These are phyloP conservation scores for Corythoichthys intestinalis DNA, from an alignment of 2,113 vertebrate species.

Conservation along the genomic window DNA sequence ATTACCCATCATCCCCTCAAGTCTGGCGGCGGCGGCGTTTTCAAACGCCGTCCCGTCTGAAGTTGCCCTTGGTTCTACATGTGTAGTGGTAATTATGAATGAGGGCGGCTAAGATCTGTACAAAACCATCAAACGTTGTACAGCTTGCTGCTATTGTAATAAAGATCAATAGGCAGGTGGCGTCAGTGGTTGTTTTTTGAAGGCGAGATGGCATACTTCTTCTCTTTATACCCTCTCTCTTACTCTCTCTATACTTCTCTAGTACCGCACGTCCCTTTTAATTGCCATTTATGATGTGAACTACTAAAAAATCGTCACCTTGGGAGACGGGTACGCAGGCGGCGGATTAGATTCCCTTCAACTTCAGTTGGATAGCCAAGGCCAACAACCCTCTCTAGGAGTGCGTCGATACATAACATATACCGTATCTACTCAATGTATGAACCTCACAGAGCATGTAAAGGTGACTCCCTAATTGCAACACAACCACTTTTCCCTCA, in stretches of 20 bases:
- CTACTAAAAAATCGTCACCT: conserved; percentile 52
- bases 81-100: conserved; percentile 83
- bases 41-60: conserved; percentile 74
- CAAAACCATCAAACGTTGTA: conserved; percentile 80
- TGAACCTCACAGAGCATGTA: conserved; percentile 2
- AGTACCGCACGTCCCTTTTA: conserved; percentile 71
- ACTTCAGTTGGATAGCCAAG: conserved; percentile 26
- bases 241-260: conserved; percentile 53
- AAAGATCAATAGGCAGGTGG: conserved; percentile 77
- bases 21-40: conserved; percentile 69
- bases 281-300: conserved; percentile 72
- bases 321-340: conserved; percentile 39
- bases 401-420: conserved; percentile 5
- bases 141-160: conserved; percentile 79
- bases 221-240: conserved; percentile 49
- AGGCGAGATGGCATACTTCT: conserved; percentile 64
- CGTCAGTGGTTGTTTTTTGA: conserved; percentile 70
- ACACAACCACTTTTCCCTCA: conserved; percentile 20
- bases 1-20: conserved; percentile 68
- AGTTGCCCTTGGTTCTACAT: conserved; percentile 84
- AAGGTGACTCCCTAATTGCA: conserved; percentile 1
- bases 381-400: conserved; percentile 37
- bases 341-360: conserved; percentile 38
- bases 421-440: conserved; percentile 5
- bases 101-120: conserved; percentile 79